Evolutionary conservation across 2,113 vertebrate genomes (phyloP).

Genomic region (Fulica atra): DNA sequence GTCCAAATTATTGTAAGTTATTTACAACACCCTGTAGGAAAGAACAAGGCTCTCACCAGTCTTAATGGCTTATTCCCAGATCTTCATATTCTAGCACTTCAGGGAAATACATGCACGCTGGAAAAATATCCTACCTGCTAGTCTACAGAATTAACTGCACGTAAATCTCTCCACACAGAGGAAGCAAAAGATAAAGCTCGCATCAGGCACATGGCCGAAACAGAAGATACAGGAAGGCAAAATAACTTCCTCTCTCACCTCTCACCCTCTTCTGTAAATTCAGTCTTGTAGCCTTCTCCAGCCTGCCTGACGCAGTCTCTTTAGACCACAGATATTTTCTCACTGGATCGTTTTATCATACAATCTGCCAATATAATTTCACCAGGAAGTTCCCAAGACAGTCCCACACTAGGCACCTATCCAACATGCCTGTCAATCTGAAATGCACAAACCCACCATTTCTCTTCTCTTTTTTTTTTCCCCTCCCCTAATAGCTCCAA

Average conservation of each 20-base stretch:
- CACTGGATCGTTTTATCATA: background rate
- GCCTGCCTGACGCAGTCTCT: background rate
- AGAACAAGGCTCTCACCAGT: slow-evolving; percentile 46
- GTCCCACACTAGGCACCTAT: background rate
- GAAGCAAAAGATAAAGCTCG: background rate
- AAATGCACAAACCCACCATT: background rate
- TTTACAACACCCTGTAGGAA: slow-evolving; percentile 64
- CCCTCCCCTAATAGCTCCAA: background rate
- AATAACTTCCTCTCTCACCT: background rate
- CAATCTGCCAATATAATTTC: background rate
- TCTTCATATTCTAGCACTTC: slow-evolving; percentile 38
- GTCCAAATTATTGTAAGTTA: slow-evolving; percentile 67
- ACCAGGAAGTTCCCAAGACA: background rate
- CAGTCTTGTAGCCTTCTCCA: background rate
- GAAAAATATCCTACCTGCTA: slow-evolving; percentile 5
- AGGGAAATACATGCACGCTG: slow-evolving; percentile 31
- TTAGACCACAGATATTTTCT: background rate
- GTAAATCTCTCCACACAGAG: background rate
- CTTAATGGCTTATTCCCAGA: slow-evolving; percentile 55
- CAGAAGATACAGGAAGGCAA: background rate
- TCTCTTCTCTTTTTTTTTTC: no score
- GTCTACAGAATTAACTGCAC: slow-evolving; percentile 17
- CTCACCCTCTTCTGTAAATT: background rate
- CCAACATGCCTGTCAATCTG: background rate
- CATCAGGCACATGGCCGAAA: background rate